Base-by-base conservation (phyloP, 2,797 vertebrate species). In the Mallotus villosus region DNA sequence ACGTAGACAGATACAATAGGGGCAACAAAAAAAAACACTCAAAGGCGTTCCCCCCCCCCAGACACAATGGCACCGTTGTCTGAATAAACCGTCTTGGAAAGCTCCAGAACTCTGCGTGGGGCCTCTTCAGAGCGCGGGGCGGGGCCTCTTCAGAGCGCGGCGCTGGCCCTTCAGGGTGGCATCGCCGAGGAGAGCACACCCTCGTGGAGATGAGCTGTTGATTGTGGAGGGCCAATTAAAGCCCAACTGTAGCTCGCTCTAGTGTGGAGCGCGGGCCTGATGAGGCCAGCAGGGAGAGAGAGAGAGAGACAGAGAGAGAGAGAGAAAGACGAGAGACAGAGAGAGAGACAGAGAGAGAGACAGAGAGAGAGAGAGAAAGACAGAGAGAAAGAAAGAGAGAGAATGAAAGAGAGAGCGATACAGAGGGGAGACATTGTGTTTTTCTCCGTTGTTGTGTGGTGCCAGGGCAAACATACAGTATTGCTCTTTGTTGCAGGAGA, bases 211-310 rank as follows among this genome's bases (percentile, higher is more conserved):
- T 81, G 68, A 74, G 82, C 79, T 83, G 90, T 83, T 91, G 92
- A 90, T 90, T 89, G 86, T 88, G 78, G 86, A 90, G 90, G 83
- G 85, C 91, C 90, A 92, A 91, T 92, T 92, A 93, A 91, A 92
- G 88, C 87, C 87, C 86, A 81, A 86, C 84, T 76, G 22, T 74
- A 67, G 68, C 80, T 73, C 74, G 72, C 78, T 76, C 81, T 73
- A 72, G 53, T 78, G 79, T 72, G 77, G 80, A 85, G 82, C 58
- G 58, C 67, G 22, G 82, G 82, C 78, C 87, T 91, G 89, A 92
- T 90, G 86, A 89, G 84, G 83, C 84, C 85, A 84, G 77, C 67
- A 80, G 81, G 84, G 84, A 69, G 72, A 68, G n/a, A 69, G 65
- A 71, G 59, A 3, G 5, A 55, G 24, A 55, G 66, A 34, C 17